Evolutionary conservation across 2,113 vertebrate species (phyloP).

Genomic region (Hiodon alosoides): DNA sequence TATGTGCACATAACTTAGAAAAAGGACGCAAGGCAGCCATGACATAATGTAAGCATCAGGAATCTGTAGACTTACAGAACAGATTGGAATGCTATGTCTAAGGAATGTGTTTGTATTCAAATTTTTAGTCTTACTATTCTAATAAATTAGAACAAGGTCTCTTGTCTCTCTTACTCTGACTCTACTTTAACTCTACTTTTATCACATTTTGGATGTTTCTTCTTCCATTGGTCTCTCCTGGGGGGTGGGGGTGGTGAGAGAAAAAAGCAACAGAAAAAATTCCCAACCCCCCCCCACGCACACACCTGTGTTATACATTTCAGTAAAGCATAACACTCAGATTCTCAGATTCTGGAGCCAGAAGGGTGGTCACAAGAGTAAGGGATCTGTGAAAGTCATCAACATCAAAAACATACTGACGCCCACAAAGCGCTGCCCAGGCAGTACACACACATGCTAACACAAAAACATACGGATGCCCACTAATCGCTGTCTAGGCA

Average conservation of each 20-base stretch:
- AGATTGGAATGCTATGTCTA: background rate
- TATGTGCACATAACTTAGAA: background rate
- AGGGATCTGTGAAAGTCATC: slow-evolving; percentile 61
- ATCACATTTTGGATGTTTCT: slow-evolving; percentile 46
- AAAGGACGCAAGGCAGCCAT: background rate
- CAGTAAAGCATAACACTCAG: slow-evolving; percentile 46
- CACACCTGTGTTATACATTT: slow-evolving; percentile 60
- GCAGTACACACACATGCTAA: background rate
- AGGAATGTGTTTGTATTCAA: background rate
- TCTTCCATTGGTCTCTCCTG: slow-evolving; percentile 37
- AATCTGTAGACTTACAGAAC: background rate
- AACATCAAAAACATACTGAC: slow-evolving; percentile 38
- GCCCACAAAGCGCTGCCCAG: background rate
- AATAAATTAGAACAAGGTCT: slow-evolving; percentile 6
- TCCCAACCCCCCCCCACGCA: slow-evolving; percentile 21
- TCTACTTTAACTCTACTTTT: slow-evolving; percentile 4
- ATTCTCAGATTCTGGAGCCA: slow-evolving; percentile 38
- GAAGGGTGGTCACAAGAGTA: slow-evolving; percentile 46
- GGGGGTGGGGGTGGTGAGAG: slow-evolving; percentile 42
- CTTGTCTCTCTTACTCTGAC: slow-evolving; percentile 31
- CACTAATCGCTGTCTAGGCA: background rate
- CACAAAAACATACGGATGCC: background rate
- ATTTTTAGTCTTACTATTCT: background rate
- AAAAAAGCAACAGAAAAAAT: slow-evolving; percentile 16
- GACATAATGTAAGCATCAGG: background rate